Evolutionary conservation across 1,140 invertebrate genomes (phyloP).

Genomic region (Drosophila varians): DNA sequence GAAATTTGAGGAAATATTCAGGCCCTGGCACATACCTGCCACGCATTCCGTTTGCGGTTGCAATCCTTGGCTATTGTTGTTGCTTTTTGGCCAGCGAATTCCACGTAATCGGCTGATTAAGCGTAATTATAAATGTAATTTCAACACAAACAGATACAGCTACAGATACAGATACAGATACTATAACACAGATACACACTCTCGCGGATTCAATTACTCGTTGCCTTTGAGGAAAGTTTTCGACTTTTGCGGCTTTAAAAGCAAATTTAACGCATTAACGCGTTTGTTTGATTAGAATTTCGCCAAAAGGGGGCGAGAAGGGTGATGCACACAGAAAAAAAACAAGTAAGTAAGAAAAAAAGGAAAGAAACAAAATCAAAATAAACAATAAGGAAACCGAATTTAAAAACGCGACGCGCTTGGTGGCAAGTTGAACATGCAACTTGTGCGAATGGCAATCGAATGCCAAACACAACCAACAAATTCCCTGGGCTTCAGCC

Average conservation of each 20-base stretch:
- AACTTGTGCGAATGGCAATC: constrained; percentile 74
- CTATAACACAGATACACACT: neutral
- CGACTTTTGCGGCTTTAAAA: too few species aligned
- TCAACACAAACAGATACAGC: constrained; percentile 1
- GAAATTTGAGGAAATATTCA: neutral
- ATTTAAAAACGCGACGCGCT: neutral
- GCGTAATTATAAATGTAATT: constrained; percentile 51
- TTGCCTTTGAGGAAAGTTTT: too few species aligned
- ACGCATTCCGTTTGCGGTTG: constrained; percentile 14
- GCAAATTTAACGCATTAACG: too few species aligned
- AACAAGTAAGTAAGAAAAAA: constrained; percentile 19
- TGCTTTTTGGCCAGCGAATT: too few species aligned
- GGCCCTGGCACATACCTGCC: constrained; percentile 9
- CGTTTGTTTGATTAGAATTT: too few species aligned
- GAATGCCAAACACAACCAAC: constrained; percentile 28
- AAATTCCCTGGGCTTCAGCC: constrained; percentile 15
- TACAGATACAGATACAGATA: neutral
- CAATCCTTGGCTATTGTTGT: neutral
- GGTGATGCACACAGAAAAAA: constrained; percentile 59
- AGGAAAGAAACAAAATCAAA: neutral
- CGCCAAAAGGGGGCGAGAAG: neutral
- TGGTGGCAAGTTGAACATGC: constrained; percentile 47
- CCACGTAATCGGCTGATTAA: constrained; percentile 29
- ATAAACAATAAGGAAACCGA: constrained; percentile 32
- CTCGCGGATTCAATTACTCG: too few species aligned